Base-by-base conservation (phyloP, 1,140 invertebrate species). In the Philopotamus ludificatus region DNA sequence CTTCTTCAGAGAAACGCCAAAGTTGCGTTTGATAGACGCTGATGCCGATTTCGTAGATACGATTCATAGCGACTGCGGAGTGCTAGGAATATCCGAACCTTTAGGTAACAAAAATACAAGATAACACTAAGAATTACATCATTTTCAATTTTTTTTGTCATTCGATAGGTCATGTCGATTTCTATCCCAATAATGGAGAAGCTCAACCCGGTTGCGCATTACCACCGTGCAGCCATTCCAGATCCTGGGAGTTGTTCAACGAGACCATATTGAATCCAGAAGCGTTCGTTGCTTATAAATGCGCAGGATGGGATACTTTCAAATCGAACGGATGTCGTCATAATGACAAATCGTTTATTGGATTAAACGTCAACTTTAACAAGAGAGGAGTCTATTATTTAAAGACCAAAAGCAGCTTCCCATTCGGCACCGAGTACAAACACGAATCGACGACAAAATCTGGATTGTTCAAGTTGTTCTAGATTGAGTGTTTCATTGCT, bases 21-120 rank as follows among this genome's bases (percentile, higher is more conserved):
- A 81, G 0, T 75, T 83, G 39, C 78, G 87, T 20, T 73, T 92
- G 0, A 84, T 85, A 68, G 71, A 76, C 1, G 77, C 78, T 0
- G 89, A 92, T 69, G 90, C 88, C 1, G 75, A 80, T 7, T 89
- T 87, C 55, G 89, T 92, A 0, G 89, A 91, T 69, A 80, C 88
- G 0, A 87, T 92, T 62, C 90, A 92, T 63, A 89, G 86, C 0
- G 86, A 87, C 65, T 83, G 77, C 42, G 85, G 81, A 73, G 72
- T 81, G 77, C 76, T 83, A 81, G 71, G 81, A 78, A 73, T 75
- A 70, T 62, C 71, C 73, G 67, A 76, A 28, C 4, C 70, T 16
- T 66, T 74, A 7, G 75, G 76, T 80, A 22, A 72, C 74, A 72
- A 3, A 51, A 51, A 10, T 10, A 12, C 4, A n/a, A 18, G 8